phyloP scores from a whole-genome alignment of 1,140 invertebrate species.

The Zaprionus camerounensis region DNA sequence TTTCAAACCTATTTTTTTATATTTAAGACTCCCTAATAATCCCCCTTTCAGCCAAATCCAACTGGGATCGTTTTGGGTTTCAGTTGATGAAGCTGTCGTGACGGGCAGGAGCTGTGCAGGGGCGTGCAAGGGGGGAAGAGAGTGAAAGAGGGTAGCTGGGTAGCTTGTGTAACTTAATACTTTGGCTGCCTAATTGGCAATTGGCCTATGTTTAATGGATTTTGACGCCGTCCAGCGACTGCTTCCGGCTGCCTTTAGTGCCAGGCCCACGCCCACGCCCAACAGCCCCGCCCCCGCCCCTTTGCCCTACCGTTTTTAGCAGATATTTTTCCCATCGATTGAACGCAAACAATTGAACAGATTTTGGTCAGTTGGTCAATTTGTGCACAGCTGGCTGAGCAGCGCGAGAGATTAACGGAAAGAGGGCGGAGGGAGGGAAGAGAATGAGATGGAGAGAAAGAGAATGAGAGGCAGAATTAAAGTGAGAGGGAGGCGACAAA shows the following conservation, averaged over 20 bases:
- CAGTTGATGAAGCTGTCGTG: constrained; percentile 1
- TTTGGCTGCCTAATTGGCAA: constrained; percentile 72
- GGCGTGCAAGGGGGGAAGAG: constrained; percentile 4
- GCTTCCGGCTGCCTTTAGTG: constrained; percentile 49
- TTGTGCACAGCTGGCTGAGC: constrained; percentile 51
- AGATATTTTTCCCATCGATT: constrained; percentile 64
- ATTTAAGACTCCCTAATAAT: neutral
- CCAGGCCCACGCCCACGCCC: constrained; percentile 3
- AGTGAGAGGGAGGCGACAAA: neutral
- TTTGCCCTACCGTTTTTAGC: neutral
- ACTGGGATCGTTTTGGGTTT: constrained; percentile 1
- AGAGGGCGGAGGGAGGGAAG: neutral
- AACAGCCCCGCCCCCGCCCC: neutral
- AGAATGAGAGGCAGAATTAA: neutral
- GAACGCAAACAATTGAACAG: constrained; percentile 47
- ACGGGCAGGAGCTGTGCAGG: neutral
- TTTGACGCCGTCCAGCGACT: constrained; percentile 53
- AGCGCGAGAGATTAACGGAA: neutral
- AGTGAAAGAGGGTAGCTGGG: constrained; percentile 9
- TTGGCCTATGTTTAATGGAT: constrained; percentile 70
- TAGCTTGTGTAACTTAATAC: constrained; percentile 54
- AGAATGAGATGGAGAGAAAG: neutral
- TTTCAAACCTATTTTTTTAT: neutral
- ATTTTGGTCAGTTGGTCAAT: constrained; percentile 74
- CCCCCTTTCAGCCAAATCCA: neutral